phyloP scores from a whole-genome alignment of 1,140 invertebrate species.

The Schlechtendalia chinensis region DNA sequence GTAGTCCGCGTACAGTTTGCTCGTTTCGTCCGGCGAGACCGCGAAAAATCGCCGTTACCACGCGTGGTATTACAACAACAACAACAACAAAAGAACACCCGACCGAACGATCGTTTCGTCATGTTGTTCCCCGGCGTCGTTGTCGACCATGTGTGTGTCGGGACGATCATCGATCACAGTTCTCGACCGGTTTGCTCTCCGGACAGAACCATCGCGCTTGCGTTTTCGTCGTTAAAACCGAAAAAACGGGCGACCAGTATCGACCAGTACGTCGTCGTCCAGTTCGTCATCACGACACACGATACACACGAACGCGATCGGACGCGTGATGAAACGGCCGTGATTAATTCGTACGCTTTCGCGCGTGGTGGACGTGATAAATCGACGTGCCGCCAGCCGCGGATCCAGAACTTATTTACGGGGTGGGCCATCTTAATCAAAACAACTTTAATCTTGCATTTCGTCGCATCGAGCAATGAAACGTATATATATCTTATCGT shows the following conservation, averaged over 20 bases:
- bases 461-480: too few species aligned
- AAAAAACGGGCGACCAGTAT: not conserved
- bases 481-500: too few species aligned
- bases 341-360: not conserved
- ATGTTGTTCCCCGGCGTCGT: too few species aligned
- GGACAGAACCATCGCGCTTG: too few species aligned
- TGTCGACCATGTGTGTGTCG: not conserved
- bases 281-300: not conserved
- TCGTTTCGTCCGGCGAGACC: too few species aligned
- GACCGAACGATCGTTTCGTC: too few species aligned
- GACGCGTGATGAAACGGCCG: not conserved
- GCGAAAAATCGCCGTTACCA: not conserved
- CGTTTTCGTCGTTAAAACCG: not conserved
- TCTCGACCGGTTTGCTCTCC: constrained; percentile 10
- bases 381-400: too few species aligned
- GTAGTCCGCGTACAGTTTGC: too few species aligned
- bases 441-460: too few species aligned
- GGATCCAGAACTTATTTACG: too few species aligned
- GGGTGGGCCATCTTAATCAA: too few species aligned
- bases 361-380: too few species aligned
- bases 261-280: not conserved
- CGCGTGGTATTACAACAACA: not conserved
- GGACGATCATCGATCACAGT: constrained; percentile 20
- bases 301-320: not conserved
- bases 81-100: not conserved